These are phyloP conservation scores for Molorchus minor DNA, from an alignment of 2,888 invertebrate genomes.

Conservation along the genomic window DNA sequence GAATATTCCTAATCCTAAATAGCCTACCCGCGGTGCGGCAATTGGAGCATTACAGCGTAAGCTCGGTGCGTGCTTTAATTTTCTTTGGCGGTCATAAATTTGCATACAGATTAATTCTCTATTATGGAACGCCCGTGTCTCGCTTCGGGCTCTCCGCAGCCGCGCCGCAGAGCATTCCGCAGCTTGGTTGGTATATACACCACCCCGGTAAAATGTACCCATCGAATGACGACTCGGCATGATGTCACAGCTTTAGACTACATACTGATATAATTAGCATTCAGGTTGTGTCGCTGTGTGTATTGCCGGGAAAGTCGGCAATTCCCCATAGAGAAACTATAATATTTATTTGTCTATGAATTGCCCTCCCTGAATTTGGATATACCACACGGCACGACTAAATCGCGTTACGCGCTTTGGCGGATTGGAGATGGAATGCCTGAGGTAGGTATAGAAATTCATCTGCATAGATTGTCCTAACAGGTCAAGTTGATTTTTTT, in stretches of 20 bases:
- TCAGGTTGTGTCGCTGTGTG: conserved; percentile 32
- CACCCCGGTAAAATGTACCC: neutral
- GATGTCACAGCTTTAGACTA: no score
- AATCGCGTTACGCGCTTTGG: conserved; percentile 14
- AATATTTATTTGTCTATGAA: no score
- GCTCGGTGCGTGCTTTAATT: conserved; percentile 34
- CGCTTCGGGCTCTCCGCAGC: conserved; percentile 6
- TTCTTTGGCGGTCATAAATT: conserved; percentile 31
- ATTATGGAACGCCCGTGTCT: conserved; percentile 26
- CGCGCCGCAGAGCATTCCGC: conserved; percentile 10
- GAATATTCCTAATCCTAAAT: neutral
- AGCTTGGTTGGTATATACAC: neutral
- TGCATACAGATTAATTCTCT: conserved; percentile 37
- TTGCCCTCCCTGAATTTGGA: conserved; percentile 27
- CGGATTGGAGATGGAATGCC: conserved; percentile 1
- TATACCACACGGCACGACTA: neutral
- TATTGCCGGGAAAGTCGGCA: conserved; percentile 23
- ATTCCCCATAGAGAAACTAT: no score
- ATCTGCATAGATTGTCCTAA: no score
- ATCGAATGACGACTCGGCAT: conserved; percentile 6
- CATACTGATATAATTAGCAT: conserved; percentile 37
- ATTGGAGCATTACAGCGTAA: conserved; percentile 13
- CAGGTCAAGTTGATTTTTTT: no score
- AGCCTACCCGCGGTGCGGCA: neutral
- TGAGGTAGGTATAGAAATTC: no score